Conservation (phyloP, 1,140 invertebrate species). For the Steinernema khuongi region DNA sequence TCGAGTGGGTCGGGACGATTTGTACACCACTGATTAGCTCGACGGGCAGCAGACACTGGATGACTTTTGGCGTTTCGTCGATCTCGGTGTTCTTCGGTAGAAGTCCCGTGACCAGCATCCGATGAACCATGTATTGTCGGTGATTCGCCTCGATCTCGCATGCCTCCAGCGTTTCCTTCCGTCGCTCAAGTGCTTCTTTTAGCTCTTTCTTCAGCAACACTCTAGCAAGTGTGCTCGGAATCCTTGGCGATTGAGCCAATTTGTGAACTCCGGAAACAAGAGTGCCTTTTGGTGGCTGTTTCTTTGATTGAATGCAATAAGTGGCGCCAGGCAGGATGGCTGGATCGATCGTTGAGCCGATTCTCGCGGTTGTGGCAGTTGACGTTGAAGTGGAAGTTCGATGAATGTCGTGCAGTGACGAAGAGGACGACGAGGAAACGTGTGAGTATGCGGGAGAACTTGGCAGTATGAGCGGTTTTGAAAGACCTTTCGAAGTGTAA, state of each 20-base stretch:
- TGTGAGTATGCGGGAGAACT: slow-evolving; percentile 5
- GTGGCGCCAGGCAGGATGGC: slow-evolving; percentile 52
- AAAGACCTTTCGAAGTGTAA: not conserved
- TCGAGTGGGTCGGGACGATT: slow-evolving; percentile 18
- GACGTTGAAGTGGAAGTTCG: slow-evolving; percentile 22
- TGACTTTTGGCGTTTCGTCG: slow-evolving; percentile 36
- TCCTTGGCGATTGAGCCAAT: slow-evolving; percentile 28
- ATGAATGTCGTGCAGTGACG: not conserved
- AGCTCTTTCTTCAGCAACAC: slow-evolving; percentile 56
- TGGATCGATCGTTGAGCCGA: slow-evolving; percentile 37
- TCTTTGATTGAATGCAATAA: slow-evolving; percentile 30
- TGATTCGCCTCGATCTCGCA: slow-evolving; percentile 57
- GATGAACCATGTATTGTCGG: slow-evolving; percentile 48
- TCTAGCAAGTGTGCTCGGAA: slow-evolving; percentile 44
- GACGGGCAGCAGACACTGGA: slow-evolving; percentile 34
- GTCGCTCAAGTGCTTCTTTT: slow-evolving; percentile 39
- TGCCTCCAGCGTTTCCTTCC: slow-evolving; percentile 44
- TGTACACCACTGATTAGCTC: slow-evolving; percentile 33
- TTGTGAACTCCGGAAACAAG: slow-evolving; percentile 23
- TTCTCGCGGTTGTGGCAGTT: slow-evolving; percentile 8
- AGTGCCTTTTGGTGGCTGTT: slow-evolving; percentile 26
- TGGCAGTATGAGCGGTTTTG: slow-evolving; percentile 4
- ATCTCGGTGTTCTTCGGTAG: slow-evolving; percentile 39
- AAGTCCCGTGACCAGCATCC: slow-evolving; percentile 50
- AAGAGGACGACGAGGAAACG: slow-evolving; percentile 15